A percentile compares a stretch with the other conserved stretches of the same genome.
Conservation (phyloP, 2,888 invertebrate species). For the Cactoblastis cactorum region DNA sequence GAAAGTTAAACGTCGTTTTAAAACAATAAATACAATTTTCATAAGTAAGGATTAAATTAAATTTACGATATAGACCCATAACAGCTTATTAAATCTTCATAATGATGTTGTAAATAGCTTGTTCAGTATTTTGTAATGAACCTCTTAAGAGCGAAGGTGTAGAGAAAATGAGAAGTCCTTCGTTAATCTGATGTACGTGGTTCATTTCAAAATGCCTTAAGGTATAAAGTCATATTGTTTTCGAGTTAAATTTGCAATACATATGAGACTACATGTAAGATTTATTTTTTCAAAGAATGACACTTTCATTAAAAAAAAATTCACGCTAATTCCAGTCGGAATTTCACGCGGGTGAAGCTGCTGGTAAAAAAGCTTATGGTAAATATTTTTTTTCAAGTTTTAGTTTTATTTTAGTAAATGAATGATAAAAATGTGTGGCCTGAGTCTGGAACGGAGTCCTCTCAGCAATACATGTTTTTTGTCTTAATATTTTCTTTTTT, state of each 20-base stretch:
- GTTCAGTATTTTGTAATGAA: slow-evolving; percentile 16
- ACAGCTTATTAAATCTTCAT: slow-evolving; percentile 10
- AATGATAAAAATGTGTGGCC: no score
- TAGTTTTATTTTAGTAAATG: no score
- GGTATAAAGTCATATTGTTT: slow-evolving; percentile 15
- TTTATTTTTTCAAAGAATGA: no score
- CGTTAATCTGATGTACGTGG: slow-evolving; percentile 33
- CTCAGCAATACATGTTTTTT: no score
- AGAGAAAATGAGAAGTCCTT: slow-evolving; percentile 31
- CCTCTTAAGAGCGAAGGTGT: slow-evolving; percentile 23
- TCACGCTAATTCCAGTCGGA: no score
- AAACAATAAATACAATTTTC: neutral
- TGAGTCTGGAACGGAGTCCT: no score
- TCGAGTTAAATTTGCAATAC: neutral
- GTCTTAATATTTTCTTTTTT: no score
- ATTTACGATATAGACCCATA: neutral
- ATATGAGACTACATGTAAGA: neutral
- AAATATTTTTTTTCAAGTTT: no score
- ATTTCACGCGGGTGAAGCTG: no score
- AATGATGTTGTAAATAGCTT: slow-evolving; percentile 8
- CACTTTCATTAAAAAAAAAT: no score
- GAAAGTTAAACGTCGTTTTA: neutral
- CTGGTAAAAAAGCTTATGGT: no score
- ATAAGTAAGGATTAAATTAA: neutral
- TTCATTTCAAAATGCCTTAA: slow-evolving; percentile 28